Base-by-base conservation (phyloP, 1,140 invertebrate species). In the Hylaeus volcanicus region DNA sequence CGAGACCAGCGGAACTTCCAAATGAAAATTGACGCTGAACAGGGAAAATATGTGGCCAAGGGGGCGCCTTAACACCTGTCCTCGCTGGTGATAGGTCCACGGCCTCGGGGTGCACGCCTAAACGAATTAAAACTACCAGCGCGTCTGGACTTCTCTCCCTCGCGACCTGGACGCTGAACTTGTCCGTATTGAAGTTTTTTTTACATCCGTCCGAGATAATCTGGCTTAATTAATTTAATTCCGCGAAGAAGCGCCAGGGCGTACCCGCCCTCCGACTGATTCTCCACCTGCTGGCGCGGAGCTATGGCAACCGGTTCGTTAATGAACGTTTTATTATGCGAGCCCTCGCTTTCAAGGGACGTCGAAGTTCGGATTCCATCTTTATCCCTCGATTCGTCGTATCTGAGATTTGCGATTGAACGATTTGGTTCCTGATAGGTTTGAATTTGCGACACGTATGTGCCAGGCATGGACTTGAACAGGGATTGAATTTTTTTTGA, bases 281-380 rank as follows among this genome's bases (percentile, higher is more conserved):
- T 82, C 81, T 71, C 80, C 41, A 78, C 78, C 83, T 63, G 45
- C 79, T 48, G 66, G 76, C 83, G 81, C 83, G 83, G 76, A 79
- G 55, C 58, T 72, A 78, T 72, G 68, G 76, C 76, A 63, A 78
- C 68, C 48, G 15, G 68, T 72, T 78, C 76, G 75, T 78, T 78
- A 71, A 63, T 68, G 68, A 78, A 78, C 76, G 39, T 78, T 79
- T 79, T 73, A 73, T 79, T 65, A 72, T 65, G 48, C 48, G 69
- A 53, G 14, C 12, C 39, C 41, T 26, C 14, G 68, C 26, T 41
- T 61, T 55, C 1, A 51, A 11, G 39, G 12, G 56, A 78, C 41
- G 48, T 43, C 56, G 48, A 71, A 66, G 6, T 43, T 43, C 14
- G 15, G 48, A 55, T 55, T 64, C 5, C n/a, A n/a, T 37, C 5